Base-by-base conservation (phyloP, 2,113 vertebrate species). In the Nannobrachium achirus region DNA sequence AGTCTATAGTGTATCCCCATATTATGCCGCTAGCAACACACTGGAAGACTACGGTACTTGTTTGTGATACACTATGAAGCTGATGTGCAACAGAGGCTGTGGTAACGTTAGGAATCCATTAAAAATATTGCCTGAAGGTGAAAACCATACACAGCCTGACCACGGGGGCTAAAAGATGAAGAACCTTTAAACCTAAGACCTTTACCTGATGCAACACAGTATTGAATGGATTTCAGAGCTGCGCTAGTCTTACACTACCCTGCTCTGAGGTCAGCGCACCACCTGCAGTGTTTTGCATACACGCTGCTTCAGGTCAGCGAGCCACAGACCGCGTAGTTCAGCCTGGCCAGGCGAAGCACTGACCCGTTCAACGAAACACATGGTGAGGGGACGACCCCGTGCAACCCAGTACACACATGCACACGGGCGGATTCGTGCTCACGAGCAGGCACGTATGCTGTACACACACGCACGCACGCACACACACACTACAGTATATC, bases 291-390 rank as follows among this genome's bases (percentile, higher is more conserved):
- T 46, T 52, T 79, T 56, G 71, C 71, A 74, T 71, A 79, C 73
- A 62, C 45, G 69, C 60, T 64, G 75, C 71, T 69, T 68, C 73
- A 60, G 81, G 80, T 89, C 88, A 90, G 66, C 67, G 71, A 76
- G 79, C 81, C 80, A 79, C 77, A 71, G 71, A 69, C 74, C 57
- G 20, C 6, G 6, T 4, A 57, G 71, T 41, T 48, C 71, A 60
- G 84, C 75, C 82, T 69, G 66, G 73, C 78, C 77, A 69, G 65
- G 80, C 81, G 84, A 87, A 4, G 63, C 82, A 71, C 71, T 86
- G 86, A 91, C 86, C 88, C 75, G 62, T 77, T 78, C 79, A 57
- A 69, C 48, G 44, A 57, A 70, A 60, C 69, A 68, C 73, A 66
- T 46, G 73, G 64, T 55, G 52, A 63, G 48, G 41, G 62, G 67